Base-by-base conservation (phyloP, 2,888 invertebrate genomes). In the Maniola hyperantus region DNA sequence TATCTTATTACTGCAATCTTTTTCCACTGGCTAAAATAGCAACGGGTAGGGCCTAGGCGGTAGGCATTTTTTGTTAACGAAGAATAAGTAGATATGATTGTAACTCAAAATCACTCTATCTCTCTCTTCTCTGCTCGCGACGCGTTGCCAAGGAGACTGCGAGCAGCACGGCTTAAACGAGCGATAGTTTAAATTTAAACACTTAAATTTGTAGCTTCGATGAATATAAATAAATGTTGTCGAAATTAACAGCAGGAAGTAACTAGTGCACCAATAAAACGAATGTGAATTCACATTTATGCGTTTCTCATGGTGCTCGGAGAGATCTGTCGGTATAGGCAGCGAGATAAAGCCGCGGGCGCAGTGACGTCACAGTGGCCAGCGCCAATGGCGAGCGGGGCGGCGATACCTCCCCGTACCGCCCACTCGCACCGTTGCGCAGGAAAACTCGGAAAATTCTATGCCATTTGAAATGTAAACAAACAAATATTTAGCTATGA, bases 301-400 rank as follows among this genome's bases (percentile, higher is more conserved):
- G 54, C 36, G 39, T 60, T 60, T 61, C 54, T 58, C 63, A 55
- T 58, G 65, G 63, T 65, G 70, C 59, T 60, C 61, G 68, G 60
- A 68, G 67, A 69, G 68, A 68, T 70, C 74, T 77, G 76, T 76
- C 77, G 75, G 83, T 80, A 26, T 26, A 81, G 78, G 82, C 78
- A 81, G 78, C 53, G 62, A 68, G 71, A 70, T 71, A 71, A 67
- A 64, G 65, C 76, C 76, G 82, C 82, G 79, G 78, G 81, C 82
- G 83, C 77, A 70, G 77, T 91, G 91, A 92, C 91, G 91, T 92
- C 89, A 91, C 79, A 87, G 84, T 81, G 91, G 88, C 76, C 89
- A 79, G 80, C 79, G 77, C 91, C 91, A 89, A 91, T 91, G 76
- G 83, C 83, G 77, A 69, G 76, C 81, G 79, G 88, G 89, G 88